Percentiles rank a stretch among this genome's conserved stretches.
These are phyloP conservation scores for Cyprinella venusta DNA, from an alignment of 2,797 vertebrate genomes.

Conservation along the genomic window DNA sequence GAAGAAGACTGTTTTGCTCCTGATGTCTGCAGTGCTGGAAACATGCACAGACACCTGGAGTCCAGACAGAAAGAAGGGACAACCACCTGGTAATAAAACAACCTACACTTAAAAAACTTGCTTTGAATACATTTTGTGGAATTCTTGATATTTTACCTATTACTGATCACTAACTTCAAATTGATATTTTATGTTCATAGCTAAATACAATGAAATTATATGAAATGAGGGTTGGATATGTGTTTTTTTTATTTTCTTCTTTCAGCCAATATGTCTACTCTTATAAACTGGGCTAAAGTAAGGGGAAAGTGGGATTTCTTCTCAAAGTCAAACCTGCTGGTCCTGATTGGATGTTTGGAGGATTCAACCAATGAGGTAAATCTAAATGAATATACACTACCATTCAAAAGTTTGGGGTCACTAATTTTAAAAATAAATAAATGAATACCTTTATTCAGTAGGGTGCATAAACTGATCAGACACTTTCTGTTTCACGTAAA, in stretches of 20 bases:
- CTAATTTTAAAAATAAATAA: background rate
- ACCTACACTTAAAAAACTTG: background rate
- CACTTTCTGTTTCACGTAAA: background rate
- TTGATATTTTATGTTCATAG: background rate
- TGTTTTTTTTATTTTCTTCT: constrained; percentile 1
- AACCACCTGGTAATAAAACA: constrained; percentile 84
- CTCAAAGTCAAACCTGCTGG: constrained; percentile 77
- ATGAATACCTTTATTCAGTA: background rate
- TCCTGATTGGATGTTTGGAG: constrained; percentile 85
- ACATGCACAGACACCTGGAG: constrained; percentile 91
- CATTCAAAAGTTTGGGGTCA: background rate
- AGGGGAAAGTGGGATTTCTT: constrained; percentile 86
- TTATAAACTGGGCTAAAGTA: constrained; percentile 77
- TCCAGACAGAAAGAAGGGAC: constrained; percentile 86
- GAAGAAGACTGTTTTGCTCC: constrained; percentile 84
- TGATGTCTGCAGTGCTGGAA: constrained; percentile 83
- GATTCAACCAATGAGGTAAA: constrained; percentile 90
- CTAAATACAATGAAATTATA: background rate
- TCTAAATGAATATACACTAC: background rate
- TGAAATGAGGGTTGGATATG: background rate
- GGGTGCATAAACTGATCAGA: background rate
- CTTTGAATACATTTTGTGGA: background rate
- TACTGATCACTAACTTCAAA: background rate
- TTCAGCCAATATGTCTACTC: constrained; percentile 80
- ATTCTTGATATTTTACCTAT: background rate